A percentile compares a stretch with the other conserved stretches of the same genome.
These are phyloP conservation scores for Pollachius pollachius DNA, from an alignment of 2,113 vertebrate genomes.

Conservation along the genomic window DNA sequence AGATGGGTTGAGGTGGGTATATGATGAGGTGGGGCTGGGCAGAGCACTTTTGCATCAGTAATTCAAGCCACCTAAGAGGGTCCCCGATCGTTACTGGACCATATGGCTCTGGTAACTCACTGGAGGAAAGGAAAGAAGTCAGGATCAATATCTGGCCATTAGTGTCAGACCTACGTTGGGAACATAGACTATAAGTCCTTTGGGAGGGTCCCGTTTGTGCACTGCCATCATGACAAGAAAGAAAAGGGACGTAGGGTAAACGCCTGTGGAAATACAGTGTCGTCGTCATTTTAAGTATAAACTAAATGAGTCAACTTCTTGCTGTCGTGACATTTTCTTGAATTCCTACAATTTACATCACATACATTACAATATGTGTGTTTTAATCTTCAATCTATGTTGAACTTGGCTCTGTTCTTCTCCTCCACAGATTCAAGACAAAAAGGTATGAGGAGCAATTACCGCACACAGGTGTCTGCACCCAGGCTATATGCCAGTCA, in stretches of 20 bases:
- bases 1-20: constrained; percentile 16
- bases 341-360: too few relatives aligned
- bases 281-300: background rate
- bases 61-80: constrained; percentile 46
- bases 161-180: constrained; percentile 41
- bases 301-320: background rate
- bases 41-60: constrained; percentile 55
- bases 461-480: constrained; percentile 37
- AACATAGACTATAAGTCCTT: constrained; percentile 39
- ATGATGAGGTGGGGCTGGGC: constrained; percentile 17
- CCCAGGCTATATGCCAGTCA: constrained; percentile 25
- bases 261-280: background rate
- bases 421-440: constrained; percentile 58
- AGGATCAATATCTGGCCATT: constrained; percentile 75
- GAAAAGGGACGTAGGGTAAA: background rate
- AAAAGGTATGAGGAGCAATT: constrained; percentile 39
- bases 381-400: background rate
- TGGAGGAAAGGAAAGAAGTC: constrained; percentile 44
- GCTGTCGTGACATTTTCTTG: background rate
- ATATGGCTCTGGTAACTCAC: constrained; percentile 66
- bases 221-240: constrained; percentile 7
- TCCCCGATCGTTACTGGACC: constrained; percentile 61
- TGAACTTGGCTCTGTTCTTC: constrained; percentile 28
- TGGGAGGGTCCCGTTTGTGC: constrained; percentile 13
- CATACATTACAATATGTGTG: background rate